phyloP scores from a whole-genome alignment of 1,140 invertebrate genomes.

The Drosophila punjabiensis region DNA sequence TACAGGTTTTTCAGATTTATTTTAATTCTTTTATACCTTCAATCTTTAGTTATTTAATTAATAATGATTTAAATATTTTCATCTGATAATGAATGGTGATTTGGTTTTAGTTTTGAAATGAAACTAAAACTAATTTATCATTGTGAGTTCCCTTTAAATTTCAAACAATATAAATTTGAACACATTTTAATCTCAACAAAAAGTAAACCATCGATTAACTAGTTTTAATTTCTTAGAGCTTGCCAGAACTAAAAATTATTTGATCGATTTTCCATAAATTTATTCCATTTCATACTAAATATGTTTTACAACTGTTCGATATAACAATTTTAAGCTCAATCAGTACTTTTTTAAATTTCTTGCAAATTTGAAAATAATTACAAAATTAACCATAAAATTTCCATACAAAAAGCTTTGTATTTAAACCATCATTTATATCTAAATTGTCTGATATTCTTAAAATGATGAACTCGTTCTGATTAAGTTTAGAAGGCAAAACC shows the following conservation, averaged over 20 bases:
- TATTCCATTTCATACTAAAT: background rate
- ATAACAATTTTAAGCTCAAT: background rate
- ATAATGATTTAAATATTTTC: background rate
- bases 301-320: background rate
- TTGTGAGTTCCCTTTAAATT: background rate
- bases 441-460: conserved; percentile 20
- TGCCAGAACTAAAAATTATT: background rate
- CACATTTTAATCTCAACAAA: background rate
- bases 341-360: background rate
- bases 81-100: conserved; percentile 1
- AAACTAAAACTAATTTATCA: conserved; percentile 27
- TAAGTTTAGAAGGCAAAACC: conserved; percentile 17
- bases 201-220: background rate
- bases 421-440: background rate
- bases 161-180: background rate
- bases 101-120: conserved; percentile 6
- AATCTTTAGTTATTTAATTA: background rate
- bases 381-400: background rate
- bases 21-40: background rate
- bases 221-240: background rate
- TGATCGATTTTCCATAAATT: background rate
- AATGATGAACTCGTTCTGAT: conserved; percentile 63
- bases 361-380: background rate
- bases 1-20: background rate
- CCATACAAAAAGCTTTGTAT: background rate